Conservation (phyloP, 1,140 invertebrate genomes). For the Drosophila ogumai region DNA sequence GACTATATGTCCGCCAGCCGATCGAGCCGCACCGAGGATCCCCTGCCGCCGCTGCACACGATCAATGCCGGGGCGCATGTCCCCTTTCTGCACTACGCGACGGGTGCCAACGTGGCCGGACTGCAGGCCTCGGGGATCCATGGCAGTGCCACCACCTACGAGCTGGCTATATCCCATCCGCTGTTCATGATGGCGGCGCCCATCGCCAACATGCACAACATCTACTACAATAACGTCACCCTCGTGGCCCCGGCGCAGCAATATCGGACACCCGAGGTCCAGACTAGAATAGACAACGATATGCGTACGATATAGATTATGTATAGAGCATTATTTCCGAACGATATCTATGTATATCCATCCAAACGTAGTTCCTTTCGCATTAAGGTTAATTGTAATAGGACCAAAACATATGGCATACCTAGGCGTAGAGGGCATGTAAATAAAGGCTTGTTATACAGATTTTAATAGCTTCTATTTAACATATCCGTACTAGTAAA, state of each 20-base stretch:
- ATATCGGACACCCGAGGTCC: slow-evolving; percentile 65
- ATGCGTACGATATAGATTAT: slow-evolving; percentile 71
- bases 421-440: slow-evolving; percentile 51
- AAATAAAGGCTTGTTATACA: slow-evolving; percentile 47
- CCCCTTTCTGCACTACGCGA: slow-evolving; percentile 71
- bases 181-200: slow-evolving; percentile 73
- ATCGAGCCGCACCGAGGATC: slow-evolving; percentile 50
- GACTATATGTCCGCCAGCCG: slow-evolving; percentile 49
- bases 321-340: slow-evolving; percentile 33
- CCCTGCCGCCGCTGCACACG: slow-evolving; percentile 72
- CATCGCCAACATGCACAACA: slow-evolving; percentile 64
- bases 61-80: slow-evolving; percentile 71
- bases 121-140: slow-evolving; percentile 55
- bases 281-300: slow-evolving; percentile 75
- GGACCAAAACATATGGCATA: slow-evolving; percentile 49
- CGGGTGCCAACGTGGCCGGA: slow-evolving; percentile 62
- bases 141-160: slow-evolving; percentile 54
- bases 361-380: slow-evolving; percentile 71
- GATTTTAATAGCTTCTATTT: slow-evolving; percentile 42
- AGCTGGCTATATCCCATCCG: slow-evolving; percentile 71
- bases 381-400: slow-evolving; percentile 62
- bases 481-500: slow-evolving; percentile 46
- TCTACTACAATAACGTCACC: slow-evolving; percentile 69
- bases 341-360: slow-evolving; percentile 51
- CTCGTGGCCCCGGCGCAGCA: slow-evolving; percentile 65